Percentiles rank a stretch among this genome's conserved stretches.
These are phyloP conservation scores for Enhydra lutris DNA, from an alignment of 2,113 vertebrate species.

Conservation along the genomic window DNA sequence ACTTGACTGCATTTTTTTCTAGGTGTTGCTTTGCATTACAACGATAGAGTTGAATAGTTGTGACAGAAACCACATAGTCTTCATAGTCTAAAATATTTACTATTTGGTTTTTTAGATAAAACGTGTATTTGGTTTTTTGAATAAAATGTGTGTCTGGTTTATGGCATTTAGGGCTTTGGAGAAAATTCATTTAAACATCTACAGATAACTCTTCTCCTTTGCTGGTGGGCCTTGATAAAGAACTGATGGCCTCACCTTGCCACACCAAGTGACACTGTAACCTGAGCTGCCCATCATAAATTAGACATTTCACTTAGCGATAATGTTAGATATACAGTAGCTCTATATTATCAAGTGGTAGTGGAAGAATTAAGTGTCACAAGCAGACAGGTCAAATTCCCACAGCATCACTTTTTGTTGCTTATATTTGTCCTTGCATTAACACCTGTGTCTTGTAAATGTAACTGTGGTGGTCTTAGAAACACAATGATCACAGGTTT, in stretches of 20 bases:
- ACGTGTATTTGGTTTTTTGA: not conserved
- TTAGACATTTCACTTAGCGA: not conserved
- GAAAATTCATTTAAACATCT: not conserved
- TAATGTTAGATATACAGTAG: not conserved
- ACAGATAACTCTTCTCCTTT: not conserved
- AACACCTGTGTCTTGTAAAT: not conserved
- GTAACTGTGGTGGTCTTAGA: not conserved
- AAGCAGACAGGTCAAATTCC: not conserved
- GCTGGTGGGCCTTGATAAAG: not conserved
- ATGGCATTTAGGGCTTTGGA: not conserved
- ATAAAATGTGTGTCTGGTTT: not conserved
- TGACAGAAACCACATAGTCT: not conserved
- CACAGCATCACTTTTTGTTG: not conserved
- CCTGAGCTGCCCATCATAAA: not conserved
- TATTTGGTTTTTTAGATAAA: not conserved
- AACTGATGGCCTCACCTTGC: not conserved
- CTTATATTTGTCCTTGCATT: not conserved
- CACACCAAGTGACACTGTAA: not conserved
- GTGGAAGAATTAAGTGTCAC: not conserved
- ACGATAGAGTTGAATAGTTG: not conserved
- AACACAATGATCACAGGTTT: not conserved
- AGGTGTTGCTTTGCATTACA: not conserved
- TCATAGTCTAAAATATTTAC: not conserved
- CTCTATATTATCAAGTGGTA: not conserved
- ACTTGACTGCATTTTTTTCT: not conserved